phyloP scores from a whole-genome alignment of 2,797 vertebrate species.

The Myoxocephalus aenaeus region DNA sequence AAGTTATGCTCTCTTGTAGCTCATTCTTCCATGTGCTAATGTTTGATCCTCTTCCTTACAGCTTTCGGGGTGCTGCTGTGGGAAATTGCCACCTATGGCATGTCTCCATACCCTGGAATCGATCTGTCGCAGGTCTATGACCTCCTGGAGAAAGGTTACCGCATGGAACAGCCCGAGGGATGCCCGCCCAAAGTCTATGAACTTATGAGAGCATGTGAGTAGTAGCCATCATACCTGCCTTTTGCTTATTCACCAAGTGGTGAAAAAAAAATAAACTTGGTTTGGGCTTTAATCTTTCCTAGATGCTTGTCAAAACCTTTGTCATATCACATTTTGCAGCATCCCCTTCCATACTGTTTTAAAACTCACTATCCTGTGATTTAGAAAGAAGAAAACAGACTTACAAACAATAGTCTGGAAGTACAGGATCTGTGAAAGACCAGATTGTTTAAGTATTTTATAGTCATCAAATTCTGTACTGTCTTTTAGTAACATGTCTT shows the following conservation, averaged over 20 bases:
- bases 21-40: neutral
- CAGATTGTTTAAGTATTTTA: neutral
- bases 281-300: neutral
- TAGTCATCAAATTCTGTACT: neutral
- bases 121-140: conserved; percentile 99
- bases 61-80: conserved; percentile 97
- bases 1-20: neutral
- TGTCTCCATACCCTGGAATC: conserved; percentile 99
- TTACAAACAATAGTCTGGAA: neutral
- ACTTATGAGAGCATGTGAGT: conserved; percentile 99
- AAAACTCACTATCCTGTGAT: neutral
- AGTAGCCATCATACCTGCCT: neutral
- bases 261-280: neutral
- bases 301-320: neutral
- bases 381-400: neutral
- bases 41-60: conserved; percentile 60
- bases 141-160: conserved; percentile 97
- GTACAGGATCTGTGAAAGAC: neutral
- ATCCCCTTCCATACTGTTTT: neutral
- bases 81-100: conserved; percentile 99
- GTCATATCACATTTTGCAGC: neutral
- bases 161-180: conserved; percentile 99
- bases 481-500: neutral
- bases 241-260: neutral
- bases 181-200: conserved; percentile 99